Evolutionary conservation across 2,888 invertebrate genomes (phyloP), one percentile per base, ranked within the genome.

Genomic region (Dolomedes plantarius): DNA sequence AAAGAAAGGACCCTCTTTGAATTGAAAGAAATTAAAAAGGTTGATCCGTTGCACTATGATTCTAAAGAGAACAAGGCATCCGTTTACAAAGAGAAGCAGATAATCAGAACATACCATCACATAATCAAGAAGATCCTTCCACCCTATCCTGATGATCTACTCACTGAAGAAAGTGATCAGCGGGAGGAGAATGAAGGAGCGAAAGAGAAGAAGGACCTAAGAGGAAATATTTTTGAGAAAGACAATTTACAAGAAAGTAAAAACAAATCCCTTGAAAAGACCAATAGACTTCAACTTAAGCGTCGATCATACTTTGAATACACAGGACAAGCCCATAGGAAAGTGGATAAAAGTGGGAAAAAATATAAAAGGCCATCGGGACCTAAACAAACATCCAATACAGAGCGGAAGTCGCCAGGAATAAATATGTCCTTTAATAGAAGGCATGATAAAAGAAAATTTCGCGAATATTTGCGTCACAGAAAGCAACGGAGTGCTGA

Each of bases 101-200:
- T 73, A 6, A 50, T 68, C n/a, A 67, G 74, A 32, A 56, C 79
- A 13, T 73, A 36, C 29, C 80, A 74, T 39, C 80, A 74, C 16
- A 39, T 81, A 1, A 50, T 81, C 0, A 81, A 81, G 31, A 81
- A 81, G 29, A 68, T 81, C 28, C 29, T 81, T 0, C 73, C 80
- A 31, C 80, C 80, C 9, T 72, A 65, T 46, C 65, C 46, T 2
- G 16, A 16, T 46, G 6, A 46, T 46, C 7, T 16, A 46, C 11
- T 11, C 5, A 16, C 16, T 16, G 16, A 46, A 46, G n/a, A 2
- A 16, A 46, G 9, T 46, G 16, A 11, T 46, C 2, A 11, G 46
- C 46, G 46, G 16, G 46, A 36, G 36, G 11, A 7, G 5, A 36
- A 46, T 46, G 16, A 2, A 46, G 2, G 6, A 16, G 16, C 46